Evolutionary conservation across 2,797 vertebrate genomes (phyloP), one percentile per base, ranked within the genome.

Genomic region (Kryptopterus vitreolus): DNA sequence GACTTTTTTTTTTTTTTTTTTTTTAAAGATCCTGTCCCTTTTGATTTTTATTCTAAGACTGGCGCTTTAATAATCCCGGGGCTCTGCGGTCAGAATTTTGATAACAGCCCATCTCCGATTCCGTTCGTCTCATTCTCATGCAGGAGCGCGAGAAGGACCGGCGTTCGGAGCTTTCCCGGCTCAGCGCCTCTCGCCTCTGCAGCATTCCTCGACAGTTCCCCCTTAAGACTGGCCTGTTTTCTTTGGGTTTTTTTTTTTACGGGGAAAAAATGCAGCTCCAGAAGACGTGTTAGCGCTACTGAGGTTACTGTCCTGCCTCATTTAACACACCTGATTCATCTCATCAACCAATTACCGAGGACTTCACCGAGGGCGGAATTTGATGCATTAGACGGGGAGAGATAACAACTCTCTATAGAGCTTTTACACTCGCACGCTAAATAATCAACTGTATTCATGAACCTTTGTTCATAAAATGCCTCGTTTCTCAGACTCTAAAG

Each of bases 1-100:
- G 50, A 48, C 20, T 43, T 31, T 10, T 70, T 63, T 73, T 53
- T 75, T 18, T 3, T n/a, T 20, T 11, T 12, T n/a, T n/a, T n/a
- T n/a, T n/a, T n/a, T n/a, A n/a, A 55, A 50, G 55, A 81, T 76
- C 29, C 70, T 68, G 70, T 68, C 76, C 69, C 55, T 79, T n/a
- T 69, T 79, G 62, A 65, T 69, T 75, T 53, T 79, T 75, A 79
- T 69, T 55, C 71, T 79, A 79, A 58, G 76, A 78, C 76, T 52
- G 76, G 35, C 76, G 74, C 70, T 82, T 62, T 74, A 82, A 78
- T 77, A 82, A 74, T 78, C 58, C 53, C n/a, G 61, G 38, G 52
- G 55, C 57, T 79, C 33, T 69, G 76, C 61, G 81, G 62, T 65
- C 76, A 61, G 81, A 82, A 82, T 78, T 43, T 75, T 75, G 81